Conservation (phyloP, 2,797 vertebrate species). For the Poecilia velifera region DNA sequence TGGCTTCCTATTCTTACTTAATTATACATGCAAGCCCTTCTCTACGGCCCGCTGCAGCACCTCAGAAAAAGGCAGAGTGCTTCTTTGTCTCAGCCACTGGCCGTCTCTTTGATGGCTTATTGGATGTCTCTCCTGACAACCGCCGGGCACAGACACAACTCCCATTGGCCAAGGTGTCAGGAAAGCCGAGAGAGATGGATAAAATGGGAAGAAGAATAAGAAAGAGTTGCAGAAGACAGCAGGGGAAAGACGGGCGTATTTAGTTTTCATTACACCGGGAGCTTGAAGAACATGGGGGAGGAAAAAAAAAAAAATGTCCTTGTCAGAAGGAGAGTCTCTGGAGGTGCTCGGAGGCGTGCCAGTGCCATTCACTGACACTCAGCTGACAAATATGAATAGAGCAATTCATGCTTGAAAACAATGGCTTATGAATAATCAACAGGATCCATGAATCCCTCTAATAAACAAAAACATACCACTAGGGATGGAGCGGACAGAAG, state of each 20-base stretch:
- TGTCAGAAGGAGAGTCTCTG: conserved; percentile 94
- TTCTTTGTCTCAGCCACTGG: conserved; percentile 88
- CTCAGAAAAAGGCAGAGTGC: conserved; percentile 73
- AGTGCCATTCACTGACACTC: conserved; percentile 92
- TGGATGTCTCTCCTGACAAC: conserved; percentile 96
- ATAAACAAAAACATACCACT: conserved; percentile 76
- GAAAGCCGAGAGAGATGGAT: conserved; percentile 72
- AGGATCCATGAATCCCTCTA: conserved; percentile 57
- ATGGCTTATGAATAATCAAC: conserved; percentile 83
- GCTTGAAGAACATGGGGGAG: conserved; percentile 76
- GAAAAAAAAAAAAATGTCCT: conserved; percentile 90
- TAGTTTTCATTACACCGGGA: conserved; percentile 93
- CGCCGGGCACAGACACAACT: conserved; percentile 89
- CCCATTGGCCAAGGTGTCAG: conserved; percentile 90
- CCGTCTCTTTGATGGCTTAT: conserved; percentile 91
- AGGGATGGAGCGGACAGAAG: conserved; percentile 46
- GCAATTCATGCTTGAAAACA: conserved; percentile 77
- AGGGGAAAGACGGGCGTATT: conserved; percentile 87
- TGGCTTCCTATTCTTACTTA: conserved; percentile 87
- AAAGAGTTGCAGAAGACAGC: conserved; percentile 71
- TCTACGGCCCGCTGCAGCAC: conserved; percentile 78
- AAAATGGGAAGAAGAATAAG: conserved; percentile 58
- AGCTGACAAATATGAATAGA: conserved; percentile 94
- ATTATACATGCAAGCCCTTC: conserved; percentile 93
- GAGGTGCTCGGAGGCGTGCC: conserved; percentile 87